Evolutionary conservation across 2,113 vertebrate genomes (phyloP).

Genomic region (Spea multiplicata): DNA sequence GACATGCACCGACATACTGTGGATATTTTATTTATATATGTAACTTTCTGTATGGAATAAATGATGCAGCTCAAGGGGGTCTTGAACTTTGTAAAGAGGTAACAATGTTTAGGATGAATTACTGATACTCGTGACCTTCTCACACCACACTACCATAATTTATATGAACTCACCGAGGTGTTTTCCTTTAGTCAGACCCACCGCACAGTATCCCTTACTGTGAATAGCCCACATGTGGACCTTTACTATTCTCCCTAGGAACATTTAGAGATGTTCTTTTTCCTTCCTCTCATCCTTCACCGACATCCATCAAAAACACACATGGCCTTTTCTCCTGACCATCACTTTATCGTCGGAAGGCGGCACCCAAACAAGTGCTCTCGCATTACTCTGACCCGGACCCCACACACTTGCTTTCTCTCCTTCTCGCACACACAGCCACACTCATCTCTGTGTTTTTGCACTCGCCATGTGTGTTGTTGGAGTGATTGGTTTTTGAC

Average conservation of each 20-base stretch:
- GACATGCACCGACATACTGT: no score
- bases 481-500: constrained; percentile 38
- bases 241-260: constrained; percentile 20
- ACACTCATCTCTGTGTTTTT: constrained; percentile 38
- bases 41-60: no score
- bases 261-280: constrained; percentile 27
- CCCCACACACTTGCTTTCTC: constrained; percentile 31
- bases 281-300: constrained; percentile 46
- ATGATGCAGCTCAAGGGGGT: no score
- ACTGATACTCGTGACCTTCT: constrained; percentile 9
- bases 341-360: constrained; percentile 39
- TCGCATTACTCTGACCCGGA: constrained; percentile 26
- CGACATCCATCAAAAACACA: constrained; percentile 44
- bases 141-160: background rate
- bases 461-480: constrained; percentile 43
- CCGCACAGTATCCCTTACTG: constrained; percentile 12
- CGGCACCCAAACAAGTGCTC: constrained; percentile 27
- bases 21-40: no score
- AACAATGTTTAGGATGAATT: background rate
- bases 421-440: constrained; percentile 6
- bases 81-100: no score
- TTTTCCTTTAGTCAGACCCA: constrained; percentile 11
- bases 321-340: constrained; percentile 38
- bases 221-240: constrained; percentile 33
- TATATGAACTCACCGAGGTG: background rate